These are phyloP conservation scores for Drymonia ruficornis DNA, from an alignment of 2,888 invertebrate species.

Conservation along the genomic window DNA sequence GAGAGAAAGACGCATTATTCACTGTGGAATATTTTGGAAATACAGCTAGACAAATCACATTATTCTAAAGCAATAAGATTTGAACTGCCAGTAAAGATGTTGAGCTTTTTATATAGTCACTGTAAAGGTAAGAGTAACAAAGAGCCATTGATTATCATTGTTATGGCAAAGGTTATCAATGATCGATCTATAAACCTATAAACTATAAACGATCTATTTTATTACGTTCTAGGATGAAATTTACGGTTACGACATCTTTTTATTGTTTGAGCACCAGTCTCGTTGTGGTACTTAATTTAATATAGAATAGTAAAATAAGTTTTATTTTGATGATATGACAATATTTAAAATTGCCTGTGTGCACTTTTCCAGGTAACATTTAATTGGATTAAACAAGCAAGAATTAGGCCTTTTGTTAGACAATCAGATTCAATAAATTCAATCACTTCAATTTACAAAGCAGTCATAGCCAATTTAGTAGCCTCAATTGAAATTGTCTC, in stretches of 20 bases:
- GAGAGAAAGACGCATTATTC: conserved; percentile 20
- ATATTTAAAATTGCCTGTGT: background rate
- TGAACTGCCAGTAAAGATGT: background rate
- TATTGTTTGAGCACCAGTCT: conserved; percentile 24
- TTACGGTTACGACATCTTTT: conserved; percentile 34
- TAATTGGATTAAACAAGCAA: background rate
- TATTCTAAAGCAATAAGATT: too few relatives aligned
- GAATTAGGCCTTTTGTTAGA: background rate
- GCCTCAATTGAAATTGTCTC: conserved; percentile 66
- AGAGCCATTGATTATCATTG: background rate
- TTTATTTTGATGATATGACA: conserved; percentile 15
- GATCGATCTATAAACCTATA: conserved; percentile 18
- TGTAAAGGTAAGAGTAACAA: background rate
- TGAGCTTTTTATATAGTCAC: background rate
- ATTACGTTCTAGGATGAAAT: conserved; percentile 20
- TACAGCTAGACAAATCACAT: background rate
- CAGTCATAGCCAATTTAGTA: conserved; percentile 51
- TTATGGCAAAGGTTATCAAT: conserved; percentile 16
- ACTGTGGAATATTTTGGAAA: conserved; percentile 20
- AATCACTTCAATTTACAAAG: conserved; percentile 37
- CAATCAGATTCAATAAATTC: conserved; percentile 42
- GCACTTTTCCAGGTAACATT: background rate
- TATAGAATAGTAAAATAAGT: conserved; percentile 4
- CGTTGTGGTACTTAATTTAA: conserved; percentile 22
- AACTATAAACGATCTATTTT: background rate